Evolutionary conservation across 92 coral and sea anemone species (phyloP).

Genomic region (Paragorgia papillata): DNA sequence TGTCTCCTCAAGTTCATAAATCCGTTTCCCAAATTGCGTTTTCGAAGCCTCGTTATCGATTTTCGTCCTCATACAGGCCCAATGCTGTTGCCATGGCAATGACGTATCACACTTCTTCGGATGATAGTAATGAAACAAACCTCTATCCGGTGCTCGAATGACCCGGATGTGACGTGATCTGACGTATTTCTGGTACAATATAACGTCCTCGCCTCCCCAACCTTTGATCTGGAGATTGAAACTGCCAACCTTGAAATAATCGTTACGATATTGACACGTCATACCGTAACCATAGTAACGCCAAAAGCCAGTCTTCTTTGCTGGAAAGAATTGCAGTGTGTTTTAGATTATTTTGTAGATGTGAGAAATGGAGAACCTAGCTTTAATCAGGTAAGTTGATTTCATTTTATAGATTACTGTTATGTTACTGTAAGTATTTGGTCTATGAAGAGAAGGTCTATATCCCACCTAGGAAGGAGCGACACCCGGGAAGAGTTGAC

Average conservation of each 20-base stretch:
- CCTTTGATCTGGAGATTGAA: conserved; percentile 83
- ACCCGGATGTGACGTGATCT: conserved; percentile 70
- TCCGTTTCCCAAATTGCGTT: conserved; percentile 58
- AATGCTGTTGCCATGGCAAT: conserved; percentile 69
- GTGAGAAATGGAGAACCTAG: too few species aligned
- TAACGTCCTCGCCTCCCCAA: conserved; percentile 88
- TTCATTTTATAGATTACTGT: too few species aligned
- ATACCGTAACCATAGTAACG: conserved; percentile 87
- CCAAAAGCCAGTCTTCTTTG: conserved; percentile 67
- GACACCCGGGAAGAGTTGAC: too few species aligned
- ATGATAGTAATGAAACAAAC: conserved; percentile 82
- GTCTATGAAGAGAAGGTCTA: too few species aligned
- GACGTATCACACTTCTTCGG: conserved; percentile 81
- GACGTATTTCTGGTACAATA: conserved; percentile 66
- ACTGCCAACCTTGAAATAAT: conserved; percentile 82
- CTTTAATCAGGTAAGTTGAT: too few species aligned
- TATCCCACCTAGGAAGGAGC: too few species aligned
- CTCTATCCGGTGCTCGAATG: conserved; percentile 88
- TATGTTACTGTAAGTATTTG: too few species aligned
- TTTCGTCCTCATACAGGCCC: conserved; percentile 79
- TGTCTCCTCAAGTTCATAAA: conserved; percentile 9
- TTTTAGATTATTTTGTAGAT: too few species aligned
- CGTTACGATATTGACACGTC: conserved; percentile 88
- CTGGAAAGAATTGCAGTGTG: too few species aligned
- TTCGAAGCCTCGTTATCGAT: conserved; percentile 78